Conservation (phyloP, 2,797 vertebrate genomes). For the Melanotaenia parkinsoni region DNA sequence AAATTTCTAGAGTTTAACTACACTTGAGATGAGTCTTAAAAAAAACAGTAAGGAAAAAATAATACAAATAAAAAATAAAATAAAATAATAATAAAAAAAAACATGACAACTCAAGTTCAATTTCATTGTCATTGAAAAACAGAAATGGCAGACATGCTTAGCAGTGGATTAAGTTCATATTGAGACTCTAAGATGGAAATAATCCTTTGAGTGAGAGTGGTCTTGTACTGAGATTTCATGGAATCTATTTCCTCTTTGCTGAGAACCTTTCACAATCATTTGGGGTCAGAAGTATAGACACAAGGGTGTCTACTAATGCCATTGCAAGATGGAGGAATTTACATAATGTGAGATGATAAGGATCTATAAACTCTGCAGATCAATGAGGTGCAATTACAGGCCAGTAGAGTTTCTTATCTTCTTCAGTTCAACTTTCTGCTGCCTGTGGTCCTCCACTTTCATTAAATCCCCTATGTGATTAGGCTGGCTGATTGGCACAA, state of each 20-base stretch:
- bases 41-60: not conserved
- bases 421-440: conserved; percentile 77
- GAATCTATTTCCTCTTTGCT: not conserved
- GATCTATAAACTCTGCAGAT: conserved; percentile 78
- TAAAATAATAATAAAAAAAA: not conserved
- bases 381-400: conserved; percentile 83
- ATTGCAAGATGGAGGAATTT: conserved; percentile 65
- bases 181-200: not conserved
- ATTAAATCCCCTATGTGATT: conserved; percentile 81
- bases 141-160: not conserved
- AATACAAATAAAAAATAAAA: no score
- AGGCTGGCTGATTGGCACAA: conserved; percentile 69
- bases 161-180: not conserved
- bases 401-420: conserved; percentile 80
- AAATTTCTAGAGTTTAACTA: conserved; percentile 9
- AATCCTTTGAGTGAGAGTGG: not conserved
- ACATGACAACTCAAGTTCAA: not conserved
- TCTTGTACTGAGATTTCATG: not conserved
- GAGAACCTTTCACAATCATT: conserved; percentile 21
- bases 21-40: not conserved
- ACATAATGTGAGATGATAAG: conserved; percentile 80
- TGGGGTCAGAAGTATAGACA: conserved; percentile 60
- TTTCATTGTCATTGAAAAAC: not conserved
- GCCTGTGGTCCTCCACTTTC: conserved; percentile 78
- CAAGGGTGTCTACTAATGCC: conserved; percentile 55